A percentile compares a stretch with the other conserved stretches of the same genome.
Conservation (phyloP, 2,113 vertebrate species). For the Campylomormyrus numenius region DNA sequence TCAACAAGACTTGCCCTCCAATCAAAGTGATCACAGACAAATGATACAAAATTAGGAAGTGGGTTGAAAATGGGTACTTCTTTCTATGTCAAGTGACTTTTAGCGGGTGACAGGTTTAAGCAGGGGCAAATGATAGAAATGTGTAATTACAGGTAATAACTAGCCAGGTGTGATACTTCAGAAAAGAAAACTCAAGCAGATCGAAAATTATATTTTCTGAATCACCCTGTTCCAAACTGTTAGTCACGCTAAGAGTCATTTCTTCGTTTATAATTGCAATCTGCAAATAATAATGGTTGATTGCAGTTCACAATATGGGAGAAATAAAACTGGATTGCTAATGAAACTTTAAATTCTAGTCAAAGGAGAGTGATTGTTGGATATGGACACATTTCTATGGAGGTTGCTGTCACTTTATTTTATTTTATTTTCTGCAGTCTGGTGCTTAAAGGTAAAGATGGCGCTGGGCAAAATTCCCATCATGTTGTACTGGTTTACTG, state of each 20-base stretch:
- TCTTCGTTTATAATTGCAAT: constrained; percentile 36
- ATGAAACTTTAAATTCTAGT: not conserved
- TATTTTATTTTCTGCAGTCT: not conserved
- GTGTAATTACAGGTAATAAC: constrained; percentile 62
- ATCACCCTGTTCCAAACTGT: constrained; percentile 37
- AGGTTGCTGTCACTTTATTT: not conserved
- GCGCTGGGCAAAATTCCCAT: not conserved
- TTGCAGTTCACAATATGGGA: not conserved
- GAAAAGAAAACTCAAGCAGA: constrained; percentile 36
- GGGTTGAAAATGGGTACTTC: not conserved
- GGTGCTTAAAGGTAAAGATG: not conserved
- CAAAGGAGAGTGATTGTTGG: not conserved
- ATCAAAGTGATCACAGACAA: not conserved
- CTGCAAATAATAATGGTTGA: constrained; percentile 25
- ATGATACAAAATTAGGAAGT: not conserved
- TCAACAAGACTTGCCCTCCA: not conserved
- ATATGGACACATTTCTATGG: not conserved
- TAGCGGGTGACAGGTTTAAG: constrained; percentile 55
- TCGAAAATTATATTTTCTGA: constrained; percentile 39
- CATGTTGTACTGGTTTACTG: not conserved
- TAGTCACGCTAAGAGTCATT: constrained; percentile 37
- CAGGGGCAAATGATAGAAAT: constrained; percentile 28
- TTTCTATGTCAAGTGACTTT: constrained; percentile 47
- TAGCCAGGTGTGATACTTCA: constrained; percentile 51
- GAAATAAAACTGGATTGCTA: not conserved